Evolutionary conservation across 2,113 vertebrate species (phyloP).

Genomic region (Pygoscelis antarcticus): DNA sequence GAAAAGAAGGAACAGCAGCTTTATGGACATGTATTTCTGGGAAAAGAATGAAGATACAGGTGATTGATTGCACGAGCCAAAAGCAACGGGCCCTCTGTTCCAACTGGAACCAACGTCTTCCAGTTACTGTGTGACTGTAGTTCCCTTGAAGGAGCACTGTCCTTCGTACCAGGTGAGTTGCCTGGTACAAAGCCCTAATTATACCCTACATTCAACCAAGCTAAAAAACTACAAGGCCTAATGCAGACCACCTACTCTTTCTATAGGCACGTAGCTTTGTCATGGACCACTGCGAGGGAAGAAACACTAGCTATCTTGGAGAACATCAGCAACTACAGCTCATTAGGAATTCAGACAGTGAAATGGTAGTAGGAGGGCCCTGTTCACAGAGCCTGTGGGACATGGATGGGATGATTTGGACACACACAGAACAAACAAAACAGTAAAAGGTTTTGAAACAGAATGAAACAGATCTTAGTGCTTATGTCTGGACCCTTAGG

Average conservation of each 20-base stretch:
- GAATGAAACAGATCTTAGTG: slow-evolving; percentile 31
- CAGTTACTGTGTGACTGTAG: background rate
- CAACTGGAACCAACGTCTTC: background rate
- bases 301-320: background rate
- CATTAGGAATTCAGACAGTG: background rate
- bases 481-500: background rate
- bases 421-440: slow-evolving; percentile 48
- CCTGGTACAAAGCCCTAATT: background rate
- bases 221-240: background rate
- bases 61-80: background rate
- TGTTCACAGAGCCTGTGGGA: background rate
- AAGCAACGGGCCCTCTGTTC: background rate
- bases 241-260: background rate
- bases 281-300: background rate
- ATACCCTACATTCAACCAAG: background rate
- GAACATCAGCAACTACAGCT: background rate
- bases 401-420: slow-evolving; percentile 18
- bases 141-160: background rate
- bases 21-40: background rate
- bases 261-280: background rate
- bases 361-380: background rate
- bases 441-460: slow-evolving; percentile 38
- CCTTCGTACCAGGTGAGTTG: background rate
- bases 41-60: background rate
- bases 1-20: slow-evolving; percentile 8